phyloP scores from a whole-genome alignment of 2,888 invertebrate genomes.

The Drosophila anomalata region DNA sequence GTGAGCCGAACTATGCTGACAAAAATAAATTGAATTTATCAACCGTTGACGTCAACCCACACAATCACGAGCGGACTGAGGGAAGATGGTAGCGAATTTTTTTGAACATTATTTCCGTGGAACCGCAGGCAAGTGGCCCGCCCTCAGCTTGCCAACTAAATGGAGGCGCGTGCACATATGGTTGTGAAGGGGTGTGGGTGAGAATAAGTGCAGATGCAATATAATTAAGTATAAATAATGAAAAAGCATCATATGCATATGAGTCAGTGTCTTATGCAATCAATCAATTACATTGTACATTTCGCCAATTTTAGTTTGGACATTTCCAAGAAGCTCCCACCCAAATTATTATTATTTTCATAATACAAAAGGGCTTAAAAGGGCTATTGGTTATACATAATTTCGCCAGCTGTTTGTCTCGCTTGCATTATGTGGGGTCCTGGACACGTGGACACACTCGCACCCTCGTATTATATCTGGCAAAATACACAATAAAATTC shows the following conservation, averaged over 20 bases:
- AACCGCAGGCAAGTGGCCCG: conserved; percentile 20
- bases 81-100: conserved; percentile 30
- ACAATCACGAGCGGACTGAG: conserved; percentile 5
- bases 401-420: conserved; percentile 56
- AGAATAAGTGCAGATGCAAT: conserved; percentile 4
- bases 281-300: neutral
- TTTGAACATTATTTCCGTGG: conserved; percentile 56
- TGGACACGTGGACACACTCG: conserved; percentile 10
- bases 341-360: conserved; percentile 43
- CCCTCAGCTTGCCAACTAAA: neutral
- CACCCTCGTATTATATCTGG: conserved; percentile 57
- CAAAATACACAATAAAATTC: conserved; percentile 80
- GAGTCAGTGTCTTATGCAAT: neutral
- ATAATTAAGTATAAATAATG: conserved; percentile 9
- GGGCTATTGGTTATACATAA: conserved; percentile 37
- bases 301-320: neutral
- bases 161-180: conserved; percentile 13
- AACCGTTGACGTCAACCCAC: conserved; percentile 50
- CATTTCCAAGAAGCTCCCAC: neutral
- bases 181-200: neutral
- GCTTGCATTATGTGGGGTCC: conserved; percentile 45
- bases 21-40: conserved; percentile 75
- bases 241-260: neutral
- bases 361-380: conserved; percentile 45
- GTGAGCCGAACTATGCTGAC: conserved; percentile 26